phyloP scores from a whole-genome alignment of 1,140 invertebrate species.

The Drosophila triauraria region DNA sequence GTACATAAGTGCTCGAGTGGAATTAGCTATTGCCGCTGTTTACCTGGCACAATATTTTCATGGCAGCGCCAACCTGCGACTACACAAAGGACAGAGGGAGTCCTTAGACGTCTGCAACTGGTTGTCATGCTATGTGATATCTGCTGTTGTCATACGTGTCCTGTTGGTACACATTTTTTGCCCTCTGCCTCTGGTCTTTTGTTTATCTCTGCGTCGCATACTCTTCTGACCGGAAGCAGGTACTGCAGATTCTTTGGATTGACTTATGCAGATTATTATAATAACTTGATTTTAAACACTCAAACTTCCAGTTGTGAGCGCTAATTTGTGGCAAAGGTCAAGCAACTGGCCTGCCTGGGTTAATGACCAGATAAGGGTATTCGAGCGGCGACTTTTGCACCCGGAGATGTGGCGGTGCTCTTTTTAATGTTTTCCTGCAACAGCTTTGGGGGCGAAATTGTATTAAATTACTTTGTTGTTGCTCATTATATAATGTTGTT shows the following conservation, averaged over 20 bases:
- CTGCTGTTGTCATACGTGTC: constrained; percentile 62
- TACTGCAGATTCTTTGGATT: neutral
- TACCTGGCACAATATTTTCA: constrained; percentile 53
- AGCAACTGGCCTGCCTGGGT: constrained; percentile 11
- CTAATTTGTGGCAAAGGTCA: constrained; percentile 28
- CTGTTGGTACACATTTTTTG: constrained; percentile 16
- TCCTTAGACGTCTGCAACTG: constrained; percentile 34
- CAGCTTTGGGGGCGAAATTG: constrained; percentile 69
- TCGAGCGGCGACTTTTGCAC: constrained; percentile 15
- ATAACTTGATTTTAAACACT: neutral
- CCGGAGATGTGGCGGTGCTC: constrained; percentile 14
- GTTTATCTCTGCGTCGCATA: constrained; percentile 12
- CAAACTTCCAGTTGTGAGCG: neutral
- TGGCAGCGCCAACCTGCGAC: constrained; percentile 21
- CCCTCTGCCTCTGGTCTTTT: neutral
- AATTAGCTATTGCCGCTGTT: constrained; percentile 32
- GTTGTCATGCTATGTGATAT: constrained; percentile 63
- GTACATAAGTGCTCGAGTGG: constrained; percentile 45
- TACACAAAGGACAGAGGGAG: constrained; percentile 30
- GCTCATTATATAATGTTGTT: constrained; percentile 80
- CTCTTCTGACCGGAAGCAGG: constrained; percentile 24
- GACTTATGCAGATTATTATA: neutral
- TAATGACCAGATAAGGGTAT: constrained; percentile 35
- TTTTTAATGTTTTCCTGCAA: constrained; percentile 53
- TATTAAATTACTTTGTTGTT: constrained; percentile 83